Percentiles rank a stretch among this genome's conserved stretches.
phyloP scores from a whole-genome alignment of 2,113 vertebrate genomes.

The Egretta garzetta region DNA sequence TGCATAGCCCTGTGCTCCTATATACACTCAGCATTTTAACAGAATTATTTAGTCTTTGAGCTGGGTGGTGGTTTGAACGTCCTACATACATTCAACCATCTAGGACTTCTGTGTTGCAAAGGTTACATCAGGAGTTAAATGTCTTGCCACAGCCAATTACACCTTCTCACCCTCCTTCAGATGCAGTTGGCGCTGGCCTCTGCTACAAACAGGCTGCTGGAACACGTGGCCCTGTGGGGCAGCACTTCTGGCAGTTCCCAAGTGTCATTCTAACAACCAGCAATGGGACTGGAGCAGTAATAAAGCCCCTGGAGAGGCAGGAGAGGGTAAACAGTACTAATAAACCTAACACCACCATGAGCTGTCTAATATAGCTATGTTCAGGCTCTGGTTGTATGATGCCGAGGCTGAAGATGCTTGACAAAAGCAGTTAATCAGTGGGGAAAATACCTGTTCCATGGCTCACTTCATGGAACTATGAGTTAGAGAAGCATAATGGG shows the following conservation, averaged over 20 bases:
- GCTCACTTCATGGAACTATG: background rate
- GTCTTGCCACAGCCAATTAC: background rate
- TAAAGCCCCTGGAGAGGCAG: background rate
- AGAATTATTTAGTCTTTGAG: background rate
- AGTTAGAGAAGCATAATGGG: background rate
- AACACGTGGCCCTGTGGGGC: background rate
- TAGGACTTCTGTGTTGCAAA: background rate
- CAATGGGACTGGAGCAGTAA: background rate
- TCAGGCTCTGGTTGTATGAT: background rate
- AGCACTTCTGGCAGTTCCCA: background rate
- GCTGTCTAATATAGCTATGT: rapidly evolving
- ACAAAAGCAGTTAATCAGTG: background rate
- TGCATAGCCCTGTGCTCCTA: background rate
- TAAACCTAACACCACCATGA: background rate
- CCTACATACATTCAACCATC: background rate
- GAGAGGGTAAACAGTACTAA: background rate
- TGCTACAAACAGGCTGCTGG: background rate
- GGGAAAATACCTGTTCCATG: background rate
- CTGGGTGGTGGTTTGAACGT: background rate
- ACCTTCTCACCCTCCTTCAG: background rate
- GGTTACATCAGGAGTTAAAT: background rate
- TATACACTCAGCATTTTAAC: background rate
- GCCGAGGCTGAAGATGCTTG: background rate
- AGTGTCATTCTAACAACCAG: background rate
- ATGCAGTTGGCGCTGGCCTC: background rate